Evolutionary conservation across 2,113 vertebrate species (phyloP).

Genomic region (Tachysurus fulvidraco): DNA sequence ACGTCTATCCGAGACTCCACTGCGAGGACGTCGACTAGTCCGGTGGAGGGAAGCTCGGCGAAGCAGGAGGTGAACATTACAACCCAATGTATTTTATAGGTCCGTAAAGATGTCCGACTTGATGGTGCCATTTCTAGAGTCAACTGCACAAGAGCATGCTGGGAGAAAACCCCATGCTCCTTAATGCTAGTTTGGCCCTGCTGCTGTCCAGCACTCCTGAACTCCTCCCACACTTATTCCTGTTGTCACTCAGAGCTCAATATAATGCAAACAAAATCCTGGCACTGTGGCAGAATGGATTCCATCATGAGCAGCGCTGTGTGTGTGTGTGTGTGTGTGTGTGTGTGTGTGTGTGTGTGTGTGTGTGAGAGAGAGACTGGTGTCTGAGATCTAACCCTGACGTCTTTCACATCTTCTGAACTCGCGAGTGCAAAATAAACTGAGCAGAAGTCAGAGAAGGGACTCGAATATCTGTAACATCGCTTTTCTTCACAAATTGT

Average conservation of each 20-base stretch:
- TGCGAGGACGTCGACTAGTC: background rate
- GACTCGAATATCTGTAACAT: background rate
- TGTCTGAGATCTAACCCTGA: background rate
- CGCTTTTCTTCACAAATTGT: background rate
- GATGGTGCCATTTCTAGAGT: background rate
- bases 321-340: too few relatives aligned
- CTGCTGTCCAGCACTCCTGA: background rate
- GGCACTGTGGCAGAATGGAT: background rate
- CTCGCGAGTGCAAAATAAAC: too few relatives aligned
- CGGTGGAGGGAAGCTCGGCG: background rate
- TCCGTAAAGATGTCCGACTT: background rate
- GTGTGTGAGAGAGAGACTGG: background rate
- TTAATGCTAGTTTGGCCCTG: background rate
- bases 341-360: background rate
- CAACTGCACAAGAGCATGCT: background rate
- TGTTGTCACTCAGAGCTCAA: background rate
- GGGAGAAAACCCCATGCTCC: background rate
- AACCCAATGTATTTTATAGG: background rate
- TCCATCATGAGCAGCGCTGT: background rate
- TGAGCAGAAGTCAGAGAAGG: background rate
- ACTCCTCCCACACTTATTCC: background rate
- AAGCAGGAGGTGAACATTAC: background rate
- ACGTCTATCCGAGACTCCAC: background rate
- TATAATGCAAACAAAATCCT: background rate
- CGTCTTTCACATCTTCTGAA: background rate